phyloP scores from a whole-genome alignment of 2,888 invertebrate genomes.

The Stegana nigrithorax region DNA sequence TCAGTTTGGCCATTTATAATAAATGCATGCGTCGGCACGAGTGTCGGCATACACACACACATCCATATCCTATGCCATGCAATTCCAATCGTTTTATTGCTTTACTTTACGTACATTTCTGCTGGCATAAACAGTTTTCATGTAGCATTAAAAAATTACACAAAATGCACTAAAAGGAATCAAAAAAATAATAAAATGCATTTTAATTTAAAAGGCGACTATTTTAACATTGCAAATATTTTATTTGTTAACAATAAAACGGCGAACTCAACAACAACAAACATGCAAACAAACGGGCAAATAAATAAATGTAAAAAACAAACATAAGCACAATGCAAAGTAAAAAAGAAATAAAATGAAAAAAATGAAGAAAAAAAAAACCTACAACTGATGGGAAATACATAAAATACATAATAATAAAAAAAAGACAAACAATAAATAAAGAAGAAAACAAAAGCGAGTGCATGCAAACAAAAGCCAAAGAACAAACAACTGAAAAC shows the following conservation, averaged over 20 bases:
- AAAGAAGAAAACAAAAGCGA: neutral
- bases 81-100: too few relatives aligned
- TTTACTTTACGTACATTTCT: too few relatives aligned
- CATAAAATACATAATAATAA: slow-evolving; percentile 20
- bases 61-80: too few relatives aligned
- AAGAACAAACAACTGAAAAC: slow-evolving; percentile 24
- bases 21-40: too few relatives aligned
- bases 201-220: neutral
- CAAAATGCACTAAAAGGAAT: too few relatives aligned
- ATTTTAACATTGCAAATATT: slow-evolving; percentile 44
- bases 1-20: too few relatives aligned
- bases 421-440: neutral
- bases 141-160: too few relatives aligned
- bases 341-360: too few relatives aligned
- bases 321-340: slow-evolving; percentile 23
- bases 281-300: slow-evolving; percentile 2
- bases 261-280: neutral
- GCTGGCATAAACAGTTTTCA: too few relatives aligned
- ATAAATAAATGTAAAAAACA: slow-evolving; percentile 43
- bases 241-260: slow-evolving; percentile 59
- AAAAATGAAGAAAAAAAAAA: slow-evolving; percentile 29
- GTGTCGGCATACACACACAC: too few relatives aligned
- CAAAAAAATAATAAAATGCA: too few relatives aligned
- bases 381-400: slow-evolving; percentile 10
- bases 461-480: slow-evolving; percentile 22